Base-by-base conservation (phyloP, 1,140 invertebrate species). In the Drosophila nikananu region DNA sequence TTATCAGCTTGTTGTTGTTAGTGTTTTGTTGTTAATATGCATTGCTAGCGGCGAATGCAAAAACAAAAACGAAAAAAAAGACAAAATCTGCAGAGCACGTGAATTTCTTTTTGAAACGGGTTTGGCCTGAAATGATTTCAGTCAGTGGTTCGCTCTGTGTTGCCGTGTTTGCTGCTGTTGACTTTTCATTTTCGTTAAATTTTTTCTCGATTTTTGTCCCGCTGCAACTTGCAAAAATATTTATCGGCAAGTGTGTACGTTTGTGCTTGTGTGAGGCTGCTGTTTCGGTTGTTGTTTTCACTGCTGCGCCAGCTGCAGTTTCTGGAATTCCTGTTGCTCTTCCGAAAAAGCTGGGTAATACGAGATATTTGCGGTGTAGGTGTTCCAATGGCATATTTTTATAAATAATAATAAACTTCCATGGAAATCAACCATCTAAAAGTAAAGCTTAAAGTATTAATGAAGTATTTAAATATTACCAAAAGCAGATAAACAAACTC, bases 71-170 rank as follows among this genome's bases (percentile, higher is more conserved):
- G 13, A 27, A 35, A 63, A 74, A 74, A 83, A 68, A 66, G 25
- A 52, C 17, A 49, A 49, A 49, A 49, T 68, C 44, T 72, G 82
- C 75, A 65, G 63, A 72, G 77, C 84, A 90, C 86, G 82, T 90
- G 86, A 80, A 90, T 90, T 91, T 90, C 86, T 86, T 90, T 90
- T 79, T 61, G 64, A 80, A 89, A 89, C 81, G 66, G 60, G 84
- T 84, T 89, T 84, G 74, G 60, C 58, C 62, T 76, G 72, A 58
- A 86, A 86, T 61, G 54, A 86, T 75, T 75, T 67, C 62, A 70
- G 72, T 63, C 39, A 39, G 54, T 39, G 23, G 48, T 27, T 49
- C 15, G 25, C 48, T 30, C 15, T 30, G 39, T 37, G n/a, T 46
- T 52, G 70, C 49, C 62, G 70, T 72, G 48, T 68, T 68, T 42